A percentile compares a stretch with the other conserved stretches of the same genome.
Evolutionary conservation across 2,113 vertebrate genomes (phyloP).

Genomic region (Syngnathus floridae): DNA sequence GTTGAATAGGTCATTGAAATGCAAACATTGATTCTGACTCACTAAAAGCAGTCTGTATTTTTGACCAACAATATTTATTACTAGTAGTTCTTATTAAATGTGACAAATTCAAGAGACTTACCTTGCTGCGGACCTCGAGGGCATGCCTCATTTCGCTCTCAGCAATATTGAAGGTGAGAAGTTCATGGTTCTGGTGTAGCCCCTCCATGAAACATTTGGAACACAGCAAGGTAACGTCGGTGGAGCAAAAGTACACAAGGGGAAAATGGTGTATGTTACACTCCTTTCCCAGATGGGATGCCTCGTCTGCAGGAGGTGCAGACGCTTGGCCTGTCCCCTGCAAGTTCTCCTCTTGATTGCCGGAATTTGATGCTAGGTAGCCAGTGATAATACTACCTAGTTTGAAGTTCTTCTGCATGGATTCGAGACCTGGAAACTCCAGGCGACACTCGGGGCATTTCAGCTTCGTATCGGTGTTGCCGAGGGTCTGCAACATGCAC

Average conservation of each 20-base stretch:
- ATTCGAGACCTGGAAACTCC: slow-evolving; percentile 21
- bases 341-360: background rate
- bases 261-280: slow-evolving; percentile 54
- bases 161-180: slow-evolving; percentile 57
- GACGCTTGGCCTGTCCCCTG: background rate
- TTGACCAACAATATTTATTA: background rate
- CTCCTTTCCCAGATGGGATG: slow-evolving; percentile 47
- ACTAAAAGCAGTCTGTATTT: background rate
- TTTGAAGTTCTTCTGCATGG: slow-evolving; percentile 67
- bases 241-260: slow-evolving; percentile 68
- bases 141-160: slow-evolving; percentile 61
- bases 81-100: background rate
- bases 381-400: slow-evolving; percentile 63
- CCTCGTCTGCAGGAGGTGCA: background rate
- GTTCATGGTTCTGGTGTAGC: slow-evolving; percentile 57
- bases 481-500: slow-evolving; percentile 44
- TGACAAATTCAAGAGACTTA: slow-evolving; percentile 3
- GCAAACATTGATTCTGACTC: background rate
- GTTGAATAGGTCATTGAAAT: background rate
- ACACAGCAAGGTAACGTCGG: slow-evolving; percentile 57
- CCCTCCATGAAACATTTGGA: slow-evolving; percentile 45
- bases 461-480: background rate
- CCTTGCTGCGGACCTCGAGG: slow-evolving; percentile 50
- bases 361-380: slow-evolving; percentile 17
- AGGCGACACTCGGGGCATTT: slow-evolving; percentile 65